Conservation (phyloP, 2,113 vertebrate genomes). For the Bubo blakistoni region DNA sequence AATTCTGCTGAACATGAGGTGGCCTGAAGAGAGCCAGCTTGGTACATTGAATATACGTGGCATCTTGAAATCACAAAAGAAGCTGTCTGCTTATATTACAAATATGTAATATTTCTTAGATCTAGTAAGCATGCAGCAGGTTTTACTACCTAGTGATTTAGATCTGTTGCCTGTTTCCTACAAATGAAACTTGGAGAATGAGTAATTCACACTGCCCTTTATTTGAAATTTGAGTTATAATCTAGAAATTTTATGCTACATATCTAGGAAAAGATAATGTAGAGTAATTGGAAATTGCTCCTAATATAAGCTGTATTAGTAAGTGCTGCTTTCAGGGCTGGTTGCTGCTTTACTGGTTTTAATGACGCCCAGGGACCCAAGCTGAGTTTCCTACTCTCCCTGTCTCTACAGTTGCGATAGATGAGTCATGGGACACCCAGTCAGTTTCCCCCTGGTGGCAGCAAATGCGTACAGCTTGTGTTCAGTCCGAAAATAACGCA, state of each 20-base stretch:
- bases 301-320: not conserved
- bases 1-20: not conserved
- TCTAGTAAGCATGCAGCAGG: not conserved
- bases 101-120: not conserved
- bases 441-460: slow-evolving; percentile 97
- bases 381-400: not conserved
- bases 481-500: slow-evolving; percentile 85
- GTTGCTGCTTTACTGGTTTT: not conserved
- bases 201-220: not conserved
- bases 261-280: not conserved
- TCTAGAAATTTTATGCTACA: not conserved
- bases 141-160: not conserved
- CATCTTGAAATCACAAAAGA: not conserved
- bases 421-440: slow-evolving; percentile 90
- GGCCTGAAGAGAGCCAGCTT: not conserved
- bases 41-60: not conserved
- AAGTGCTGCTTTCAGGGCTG: not conserved
- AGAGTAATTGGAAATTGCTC: not conserved
- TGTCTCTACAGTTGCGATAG: slow-evolving; percentile 78
- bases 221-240: not conserved
- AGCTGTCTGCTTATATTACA: not conserved
- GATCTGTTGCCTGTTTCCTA: not conserved
- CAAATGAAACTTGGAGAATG: not conserved
- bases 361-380: rapidly evolving
- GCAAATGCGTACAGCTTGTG: slow-evolving; percentile 86